Evolutionary conservation across 2,888 invertebrate species (phyloP), one percentile per base, ranked within the genome.

Genomic region (Phania funesta): DNA sequence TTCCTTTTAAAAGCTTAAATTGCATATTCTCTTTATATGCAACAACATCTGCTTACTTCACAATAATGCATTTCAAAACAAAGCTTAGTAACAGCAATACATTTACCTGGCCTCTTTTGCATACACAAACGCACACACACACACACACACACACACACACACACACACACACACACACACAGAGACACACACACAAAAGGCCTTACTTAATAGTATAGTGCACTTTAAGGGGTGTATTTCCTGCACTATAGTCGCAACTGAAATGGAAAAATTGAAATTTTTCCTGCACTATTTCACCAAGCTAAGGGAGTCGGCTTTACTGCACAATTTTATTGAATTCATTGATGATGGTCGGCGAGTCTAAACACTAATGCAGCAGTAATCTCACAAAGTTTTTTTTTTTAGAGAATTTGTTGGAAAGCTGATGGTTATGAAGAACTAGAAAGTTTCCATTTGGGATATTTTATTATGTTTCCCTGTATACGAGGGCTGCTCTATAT

Each of bases 51-150:
- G 68, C 20, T 68, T 54, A 68, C 18, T 41, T 13, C 46, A 29
- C 67, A 70, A 46, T 70, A 70, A 46, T 58, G 46, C 46, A 58
- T 71, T 68, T 68, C 35, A 71, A 48, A 22, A 38, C 35, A 71
- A 35, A 38, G 41, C 29, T 20, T 20, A 20, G 26, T 54, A 41
- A n/a, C 1, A 13, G 6, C 16, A 18, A 41, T 32, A 32, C 32
- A 22, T 29, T 48, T 35, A 29, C n/a, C 18, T 16, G 11, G 41
- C n/a, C 11, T 24, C n/a, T 46, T 22, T 62, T 35, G 35, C 6
- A 16, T 35, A 16, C 16, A 16, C 7, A 24, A 3, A 11, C 16
- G 16, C 22, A 13, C n/a, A 13, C 2, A 20, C 13, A 29, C 32
- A 13, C 26, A 22, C 32, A 41, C 7, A 26, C 32, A 29, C 18